Evolutionary conservation across 2,113 vertebrate species (phyloP).

Genomic region (Neoarius graeffei): DNA sequence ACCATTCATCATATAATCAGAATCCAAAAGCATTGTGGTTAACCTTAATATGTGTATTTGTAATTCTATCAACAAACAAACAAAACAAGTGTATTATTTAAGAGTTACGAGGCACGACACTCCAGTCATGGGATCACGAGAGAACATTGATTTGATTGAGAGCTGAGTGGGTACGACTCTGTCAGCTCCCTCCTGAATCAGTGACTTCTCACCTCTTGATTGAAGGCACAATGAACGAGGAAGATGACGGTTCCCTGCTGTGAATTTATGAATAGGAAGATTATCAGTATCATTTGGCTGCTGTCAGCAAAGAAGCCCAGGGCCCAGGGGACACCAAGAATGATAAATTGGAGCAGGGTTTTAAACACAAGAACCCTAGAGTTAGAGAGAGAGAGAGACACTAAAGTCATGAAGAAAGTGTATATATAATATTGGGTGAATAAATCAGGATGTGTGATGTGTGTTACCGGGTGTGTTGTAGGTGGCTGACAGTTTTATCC

Average conservation of each 20-base stretch:
- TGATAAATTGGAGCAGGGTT: conserved; percentile 34
- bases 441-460: neutral
- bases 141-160: neutral
- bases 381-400: neutral
- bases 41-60: neutral
- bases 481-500: neutral
- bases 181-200: neutral
- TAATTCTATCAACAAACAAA: neutral
- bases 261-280: neutral
- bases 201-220: neutral
- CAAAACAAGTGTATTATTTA: neutral
- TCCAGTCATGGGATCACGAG: neutral
- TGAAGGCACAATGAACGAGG: conserved; percentile 8
- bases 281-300: fast-evolving
- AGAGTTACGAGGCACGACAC: neutral
- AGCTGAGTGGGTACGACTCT: neutral
- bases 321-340: conserved; percentile 42
- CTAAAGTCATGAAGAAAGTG: neutral
- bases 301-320: neutral
- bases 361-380: neutral
- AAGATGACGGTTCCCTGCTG: conserved; percentile 24
- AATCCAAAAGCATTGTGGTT: neutral
- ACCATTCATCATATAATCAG: neutral
- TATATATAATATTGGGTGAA: neutral
- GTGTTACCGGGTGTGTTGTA: conserved; percentile 7